Conservation (phyloP, 2,888 invertebrate species). For the Carcina quercana region DNA sequence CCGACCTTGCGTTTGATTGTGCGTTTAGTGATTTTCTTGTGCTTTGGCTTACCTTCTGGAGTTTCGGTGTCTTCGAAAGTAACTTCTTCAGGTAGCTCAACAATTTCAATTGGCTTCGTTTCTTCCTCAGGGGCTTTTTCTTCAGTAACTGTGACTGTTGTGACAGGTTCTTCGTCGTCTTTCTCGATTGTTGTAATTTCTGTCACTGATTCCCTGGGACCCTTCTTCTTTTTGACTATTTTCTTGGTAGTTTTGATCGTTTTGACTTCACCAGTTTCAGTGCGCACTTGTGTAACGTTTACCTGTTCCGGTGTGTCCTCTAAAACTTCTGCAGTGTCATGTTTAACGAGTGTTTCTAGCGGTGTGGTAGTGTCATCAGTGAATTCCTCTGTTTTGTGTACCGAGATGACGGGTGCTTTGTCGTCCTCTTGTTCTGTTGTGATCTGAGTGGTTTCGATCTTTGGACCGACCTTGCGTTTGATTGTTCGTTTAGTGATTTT, state of each 20-base stretch:
- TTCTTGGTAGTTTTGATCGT: conserved; percentile 29
- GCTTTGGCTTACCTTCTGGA: conserved; percentile 27
- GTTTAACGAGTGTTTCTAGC: conserved; percentile 16
- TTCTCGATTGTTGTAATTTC: conserved; percentile 39
- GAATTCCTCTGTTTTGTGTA: conserved; percentile 22
- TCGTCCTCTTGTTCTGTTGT: conserved; percentile 18
- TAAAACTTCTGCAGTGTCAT: conserved; percentile 27
- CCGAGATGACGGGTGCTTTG: conserved; percentile 24
- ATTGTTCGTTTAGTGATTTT: conserved; percentile 30
- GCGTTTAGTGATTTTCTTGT: conserved; percentile 34
- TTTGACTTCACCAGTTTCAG: conserved; percentile 20
- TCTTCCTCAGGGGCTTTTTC: conserved; percentile 16
- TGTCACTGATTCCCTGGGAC: conserved; percentile 37
- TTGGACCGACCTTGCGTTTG: conserved; percentile 30
- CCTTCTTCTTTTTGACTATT: conserved; percentile 33
- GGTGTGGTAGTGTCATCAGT: conserved; percentile 23
- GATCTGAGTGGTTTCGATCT: conserved; percentile 20
- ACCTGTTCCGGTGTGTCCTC: conserved; percentile 20
- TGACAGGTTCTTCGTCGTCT: conserved; percentile 25
- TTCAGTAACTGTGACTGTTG: conserved; percentile 24
- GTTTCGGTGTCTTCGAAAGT: conserved; percentile 24
- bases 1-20: conserved; percentile 31
- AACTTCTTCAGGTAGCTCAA: conserved; percentile 28
- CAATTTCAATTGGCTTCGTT: conserved; percentile 12
- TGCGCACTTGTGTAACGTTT: conserved; percentile 22